These are phyloP conservation scores for Naja naja DNA, from an alignment of 2,113 vertebrate genomes.

Conservation along the genomic window DNA sequence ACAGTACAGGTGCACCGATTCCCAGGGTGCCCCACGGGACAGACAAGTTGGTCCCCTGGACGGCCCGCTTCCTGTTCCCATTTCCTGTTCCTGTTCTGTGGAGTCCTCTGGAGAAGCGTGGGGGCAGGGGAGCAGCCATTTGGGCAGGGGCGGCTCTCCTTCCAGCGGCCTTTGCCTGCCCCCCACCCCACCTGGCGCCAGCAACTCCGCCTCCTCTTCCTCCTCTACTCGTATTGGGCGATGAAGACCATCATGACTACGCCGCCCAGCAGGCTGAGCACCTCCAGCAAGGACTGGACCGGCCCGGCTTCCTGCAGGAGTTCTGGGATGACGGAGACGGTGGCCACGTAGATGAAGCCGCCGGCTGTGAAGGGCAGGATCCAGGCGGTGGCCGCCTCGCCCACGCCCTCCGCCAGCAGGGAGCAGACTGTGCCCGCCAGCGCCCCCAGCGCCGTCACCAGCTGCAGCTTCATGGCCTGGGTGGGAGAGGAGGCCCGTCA, in stretches of 20 bases:
- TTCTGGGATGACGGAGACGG: conserved; percentile 87
- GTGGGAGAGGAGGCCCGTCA: neutral
- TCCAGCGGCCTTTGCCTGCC: neutral
- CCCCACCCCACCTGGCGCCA: fast-evolving
- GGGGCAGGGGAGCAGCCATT: fast-evolving
- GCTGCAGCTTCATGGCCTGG: conserved; percentile 90
- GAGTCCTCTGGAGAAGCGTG: neutral
- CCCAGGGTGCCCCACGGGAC: neutral
- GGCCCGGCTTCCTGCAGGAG: conserved; percentile 82
- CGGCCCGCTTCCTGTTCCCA: neutral
- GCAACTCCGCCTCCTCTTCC: fast-evolving
- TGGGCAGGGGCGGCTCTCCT: neutral
- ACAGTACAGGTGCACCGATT: neutral
- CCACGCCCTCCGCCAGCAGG: conserved; percentile 83
- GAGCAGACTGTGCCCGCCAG: conserved; percentile 86
- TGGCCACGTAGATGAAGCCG: conserved; percentile 91
- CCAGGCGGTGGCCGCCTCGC: conserved; percentile 82
- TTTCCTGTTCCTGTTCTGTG: neutral
- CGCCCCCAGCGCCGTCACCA: conserved; percentile 85
- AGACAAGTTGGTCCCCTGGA: neutral
- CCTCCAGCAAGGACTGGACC: conserved; percentile 82
- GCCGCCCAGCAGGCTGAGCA: conserved; percentile 82
- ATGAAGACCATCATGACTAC: conserved; percentile 92
- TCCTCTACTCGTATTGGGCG: conserved; percentile 78
- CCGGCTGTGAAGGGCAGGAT: conserved; percentile 91